These are phyloP conservation scores for Monopis laevigella DNA, from an alignment of 2,888 invertebrate species.

Conservation along the genomic window DNA sequence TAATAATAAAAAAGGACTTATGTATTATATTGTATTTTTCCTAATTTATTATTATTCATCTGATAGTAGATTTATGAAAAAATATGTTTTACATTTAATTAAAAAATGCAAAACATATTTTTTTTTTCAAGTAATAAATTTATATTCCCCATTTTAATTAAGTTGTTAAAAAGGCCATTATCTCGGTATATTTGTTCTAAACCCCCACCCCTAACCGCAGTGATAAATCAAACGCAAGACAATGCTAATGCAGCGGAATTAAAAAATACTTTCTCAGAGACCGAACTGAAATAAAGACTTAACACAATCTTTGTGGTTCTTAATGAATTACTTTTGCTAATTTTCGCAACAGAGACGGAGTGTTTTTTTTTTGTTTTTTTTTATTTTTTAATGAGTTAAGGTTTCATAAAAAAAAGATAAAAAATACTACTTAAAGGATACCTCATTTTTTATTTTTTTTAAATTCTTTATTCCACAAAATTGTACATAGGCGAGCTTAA, in stretches of 20 bases:
- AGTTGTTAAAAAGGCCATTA: constrained; percentile 57
- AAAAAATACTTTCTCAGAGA: constrained; percentile 54
- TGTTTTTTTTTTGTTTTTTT: too few species aligned
- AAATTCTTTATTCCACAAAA: too few species aligned
- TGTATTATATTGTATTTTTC: too few species aligned
- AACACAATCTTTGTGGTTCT: constrained; percentile 54
- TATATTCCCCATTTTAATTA: constrained; percentile 39
- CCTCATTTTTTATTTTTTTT: too few species aligned
- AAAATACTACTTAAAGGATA: too few species aligned
- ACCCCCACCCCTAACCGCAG: constrained; percentile 21
- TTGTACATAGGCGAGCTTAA: too few species aligned
- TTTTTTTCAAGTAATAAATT: background rate
- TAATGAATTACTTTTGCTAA: constrained; percentile 64
- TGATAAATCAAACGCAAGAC: constrained; percentile 55
- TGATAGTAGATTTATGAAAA: too few species aligned
- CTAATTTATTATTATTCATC: too few species aligned
- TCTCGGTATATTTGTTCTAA: constrained; percentile 43
- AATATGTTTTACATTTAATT: too few species aligned
- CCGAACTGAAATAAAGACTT: constrained; percentile 54
- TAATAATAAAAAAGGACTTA: too few species aligned
- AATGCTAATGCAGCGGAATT: constrained; percentile 60
- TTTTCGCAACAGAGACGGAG: constrained; percentile 29
- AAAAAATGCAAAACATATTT: background rate
- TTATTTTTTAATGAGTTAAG: too few species aligned
- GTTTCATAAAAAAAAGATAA: too few species aligned